Evolutionary conservation across 2,113 vertebrate genomes (phyloP).

Genomic region (Pluvialis apricaria): DNA sequence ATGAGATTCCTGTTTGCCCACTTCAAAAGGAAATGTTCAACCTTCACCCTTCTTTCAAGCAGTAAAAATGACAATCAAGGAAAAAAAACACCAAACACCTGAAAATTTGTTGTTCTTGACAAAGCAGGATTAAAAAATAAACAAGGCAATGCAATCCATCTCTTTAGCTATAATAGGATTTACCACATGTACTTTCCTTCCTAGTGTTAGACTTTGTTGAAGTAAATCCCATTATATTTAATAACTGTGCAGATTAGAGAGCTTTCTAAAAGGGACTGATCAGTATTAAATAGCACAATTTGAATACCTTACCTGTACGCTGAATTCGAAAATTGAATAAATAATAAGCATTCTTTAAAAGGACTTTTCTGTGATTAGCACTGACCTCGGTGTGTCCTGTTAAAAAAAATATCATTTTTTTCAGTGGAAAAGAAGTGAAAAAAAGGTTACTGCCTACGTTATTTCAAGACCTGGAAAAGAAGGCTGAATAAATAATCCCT

Average conservation of each 20-base stretch:
- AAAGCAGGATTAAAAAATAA: conserved; percentile 26
- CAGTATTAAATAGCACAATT: conserved; percentile 25
- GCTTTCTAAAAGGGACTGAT: conserved; percentile 33
- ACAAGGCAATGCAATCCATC: neutral
- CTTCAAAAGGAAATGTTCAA: neutral
- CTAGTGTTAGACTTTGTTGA: neutral
- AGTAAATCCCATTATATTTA: conserved; percentile 57
- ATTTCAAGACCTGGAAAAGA: neutral
- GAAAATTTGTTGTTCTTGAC: neutral
- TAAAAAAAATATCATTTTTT: neutral
- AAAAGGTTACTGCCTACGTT: neutral
- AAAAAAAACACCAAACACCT: neutral
- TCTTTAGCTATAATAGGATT: conserved; percentile 9
- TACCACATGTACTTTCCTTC: neutral
- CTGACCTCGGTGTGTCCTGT: neutral
- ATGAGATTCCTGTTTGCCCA: neutral
- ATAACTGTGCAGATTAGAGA: conserved; percentile 34
- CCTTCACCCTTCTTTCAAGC: neutral
- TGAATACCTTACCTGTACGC: neutral
- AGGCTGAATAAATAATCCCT: neutral
- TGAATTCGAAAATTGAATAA: conserved; percentile 32
- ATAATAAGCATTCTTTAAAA: neutral
- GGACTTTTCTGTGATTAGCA: neutral
- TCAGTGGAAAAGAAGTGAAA: neutral
- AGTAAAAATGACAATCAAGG: neutral